Evolutionary conservation across 2,797 vertebrate genomes (phyloP).

Genomic region (Paratrypauchen microcephalus): DNA sequence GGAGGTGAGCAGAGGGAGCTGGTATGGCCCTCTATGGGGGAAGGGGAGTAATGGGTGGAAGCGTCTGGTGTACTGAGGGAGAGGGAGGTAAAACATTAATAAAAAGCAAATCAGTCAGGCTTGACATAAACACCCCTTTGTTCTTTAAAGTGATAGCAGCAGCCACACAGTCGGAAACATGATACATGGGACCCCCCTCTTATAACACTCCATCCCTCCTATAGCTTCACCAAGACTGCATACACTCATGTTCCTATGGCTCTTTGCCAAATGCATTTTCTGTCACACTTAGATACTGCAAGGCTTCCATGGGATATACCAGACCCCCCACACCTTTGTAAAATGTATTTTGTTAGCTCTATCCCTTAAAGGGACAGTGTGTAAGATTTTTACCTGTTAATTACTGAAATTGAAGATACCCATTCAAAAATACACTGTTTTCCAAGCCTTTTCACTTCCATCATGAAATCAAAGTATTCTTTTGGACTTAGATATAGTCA

Average conservation of each 20-base stretch:
- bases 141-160: slow-evolving; percentile 73
- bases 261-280: slow-evolving; percentile 28
- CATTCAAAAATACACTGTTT: no score
- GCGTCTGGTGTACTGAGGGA: slow-evolving; percentile 26
- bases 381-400: no score
- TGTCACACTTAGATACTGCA: slow-evolving; percentile 30
- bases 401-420: no score
- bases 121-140: slow-evolving; percentile 79
- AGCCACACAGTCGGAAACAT: slow-evolving; percentile 55
- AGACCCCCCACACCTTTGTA: not conserved
- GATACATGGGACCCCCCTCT: slow-evolving; percentile 49
- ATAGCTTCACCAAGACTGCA: slow-evolving; percentile 41
- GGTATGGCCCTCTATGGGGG: slow-evolving; percentile 48
- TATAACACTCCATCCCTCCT: slow-evolving; percentile 11
- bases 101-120: slow-evolving; percentile 73
- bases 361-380: no score
- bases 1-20: slow-evolving; percentile 40
- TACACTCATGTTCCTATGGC: slow-evolving; percentile 38
- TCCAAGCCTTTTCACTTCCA: no score
- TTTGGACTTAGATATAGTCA: no score
- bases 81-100: slow-evolving; percentile 70
- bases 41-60: slow-evolving; percentile 35
- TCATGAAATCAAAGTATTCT: no score
- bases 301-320: slow-evolving; percentile 37
- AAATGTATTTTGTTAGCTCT: no score